Conservation (phyloP, 2,888 invertebrate species). For the Parapristionchus giblindavisi region DNA sequence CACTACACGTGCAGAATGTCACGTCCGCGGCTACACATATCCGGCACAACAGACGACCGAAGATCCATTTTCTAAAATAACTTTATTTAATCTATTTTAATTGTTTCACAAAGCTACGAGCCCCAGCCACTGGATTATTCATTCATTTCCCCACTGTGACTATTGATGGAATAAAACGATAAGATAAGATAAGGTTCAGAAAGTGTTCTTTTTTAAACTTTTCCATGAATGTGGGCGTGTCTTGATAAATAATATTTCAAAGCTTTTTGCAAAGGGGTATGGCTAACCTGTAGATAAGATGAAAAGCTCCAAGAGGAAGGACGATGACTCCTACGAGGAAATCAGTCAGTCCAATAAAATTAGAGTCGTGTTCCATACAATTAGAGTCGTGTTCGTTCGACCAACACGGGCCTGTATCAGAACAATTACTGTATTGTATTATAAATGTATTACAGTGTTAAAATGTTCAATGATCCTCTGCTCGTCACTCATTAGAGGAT, state of each 20-base stretch:
- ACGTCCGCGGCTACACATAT: slow-evolving; percentile 76
- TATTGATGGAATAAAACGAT: too few species aligned
- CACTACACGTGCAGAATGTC: slow-evolving; percentile 76
- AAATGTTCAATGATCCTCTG: neutral
- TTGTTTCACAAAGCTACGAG: neutral
- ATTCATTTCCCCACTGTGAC: too few species aligned
- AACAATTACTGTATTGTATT: neutral
- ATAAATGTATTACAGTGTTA: neutral
- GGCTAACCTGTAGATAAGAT: slow-evolving; percentile 56
- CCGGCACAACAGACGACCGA: slow-evolving; percentile 74
- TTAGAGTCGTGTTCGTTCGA: slow-evolving; percentile 68
- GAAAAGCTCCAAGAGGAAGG: slow-evolving; percentile 67
- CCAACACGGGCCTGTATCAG: slow-evolving; percentile 62
- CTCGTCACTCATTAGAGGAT: neutral
- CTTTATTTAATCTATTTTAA: neutral
- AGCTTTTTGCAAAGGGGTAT: too few species aligned
- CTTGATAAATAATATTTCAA: too few species aligned
- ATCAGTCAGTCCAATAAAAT: slow-evolving; percentile 69
- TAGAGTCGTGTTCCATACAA: slow-evolving; percentile 70
- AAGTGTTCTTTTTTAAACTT: too few species aligned
- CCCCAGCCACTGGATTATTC: too few species aligned
- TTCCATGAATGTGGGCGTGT: too few species aligned
- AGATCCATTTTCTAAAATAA: slow-evolving; percentile 70
- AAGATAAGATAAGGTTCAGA: too few species aligned
- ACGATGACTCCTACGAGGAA: slow-evolving; percentile 69